These are phyloP conservation scores for Crenichthys baileyi DNA, from an alignment of 2,797 vertebrate species.

Conservation along the genomic window DNA sequence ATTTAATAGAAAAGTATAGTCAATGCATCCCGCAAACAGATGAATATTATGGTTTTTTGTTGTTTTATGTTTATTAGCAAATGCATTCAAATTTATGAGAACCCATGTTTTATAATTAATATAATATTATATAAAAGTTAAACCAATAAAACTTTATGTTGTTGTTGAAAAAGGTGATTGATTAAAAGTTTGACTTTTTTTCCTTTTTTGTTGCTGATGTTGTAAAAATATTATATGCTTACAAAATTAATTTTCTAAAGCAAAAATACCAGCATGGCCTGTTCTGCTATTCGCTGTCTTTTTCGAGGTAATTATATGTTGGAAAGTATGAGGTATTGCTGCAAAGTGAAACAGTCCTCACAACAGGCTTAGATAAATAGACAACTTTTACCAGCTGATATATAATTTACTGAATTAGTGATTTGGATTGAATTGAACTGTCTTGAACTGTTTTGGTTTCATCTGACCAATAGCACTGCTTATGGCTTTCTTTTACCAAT, in stretches of 20 bases:
- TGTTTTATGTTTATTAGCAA: not conserved
- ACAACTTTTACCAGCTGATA: not conserved
- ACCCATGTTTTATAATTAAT: not conserved
- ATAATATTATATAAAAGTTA: too few relatives aligned
- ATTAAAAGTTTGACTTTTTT: not conserved
- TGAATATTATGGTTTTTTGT: not conserved
- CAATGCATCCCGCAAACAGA: not conserved
- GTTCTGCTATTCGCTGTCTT: not conserved
- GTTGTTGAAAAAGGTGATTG: not conserved
- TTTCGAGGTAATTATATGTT: not conserved
- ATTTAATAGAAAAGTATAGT: not conserved
- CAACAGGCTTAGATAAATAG: not conserved
- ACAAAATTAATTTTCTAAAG: not conserved
- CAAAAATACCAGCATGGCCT: not conserved
- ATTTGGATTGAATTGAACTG: not conserved
- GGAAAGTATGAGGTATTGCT: not conserved
- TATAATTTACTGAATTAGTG: not conserved
- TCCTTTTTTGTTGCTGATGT: not conserved
- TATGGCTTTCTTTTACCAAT: not conserved
- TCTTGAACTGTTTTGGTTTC: not conserved
- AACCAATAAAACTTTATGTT: not conserved
- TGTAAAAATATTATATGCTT: not conserved
- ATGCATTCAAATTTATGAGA: not conserved
- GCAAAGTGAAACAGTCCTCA: not conserved
- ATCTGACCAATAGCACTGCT: not conserved